Evolutionary conservation across 2,797 vertebrate species (phyloP).

Genomic region (Esox masquinongy): DNA sequence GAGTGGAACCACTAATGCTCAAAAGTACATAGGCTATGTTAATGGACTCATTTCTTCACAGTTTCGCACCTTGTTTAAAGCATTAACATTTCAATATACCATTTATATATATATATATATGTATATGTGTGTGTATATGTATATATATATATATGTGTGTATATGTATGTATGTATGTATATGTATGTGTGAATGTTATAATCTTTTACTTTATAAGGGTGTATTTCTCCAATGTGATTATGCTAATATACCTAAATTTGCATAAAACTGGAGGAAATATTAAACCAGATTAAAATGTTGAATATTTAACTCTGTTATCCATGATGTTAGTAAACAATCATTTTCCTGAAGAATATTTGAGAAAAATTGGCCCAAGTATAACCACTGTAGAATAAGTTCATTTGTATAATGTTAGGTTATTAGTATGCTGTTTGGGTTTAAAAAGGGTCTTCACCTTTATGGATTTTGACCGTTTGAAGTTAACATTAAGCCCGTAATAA

Average conservation of each 20-base stretch:
- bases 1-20: constrained; percentile 59
- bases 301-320: constrained; percentile 83
- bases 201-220: constrained; percentile 82
- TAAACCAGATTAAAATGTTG: constrained; percentile 83
- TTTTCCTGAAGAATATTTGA: constrained; percentile 70
- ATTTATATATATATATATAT: constrained; percentile 69
- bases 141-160: no score
- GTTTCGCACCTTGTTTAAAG: constrained; percentile 66
- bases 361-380: constrained; percentile 31
- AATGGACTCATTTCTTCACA: constrained; percentile 63
- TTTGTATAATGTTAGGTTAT: constrained; percentile 26
- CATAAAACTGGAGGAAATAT: constrained; percentile 83
- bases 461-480: neutral
- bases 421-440: constrained; percentile 12
- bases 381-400: constrained; percentile 11
- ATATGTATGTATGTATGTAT: constrained; percentile 29
- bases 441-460: neutral
- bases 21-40: constrained; percentile 65
- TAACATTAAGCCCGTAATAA: neutral
- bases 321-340: constrained; percentile 80
- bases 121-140: constrained; percentile 34
- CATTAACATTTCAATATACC: constrained; percentile 80
- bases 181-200: constrained; percentile 65
- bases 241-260: constrained; percentile 81
- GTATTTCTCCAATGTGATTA: constrained; percentile 84